phyloP scores from a whole-genome alignment of 2,797 vertebrate genomes.

The Nasua narica region DNA sequence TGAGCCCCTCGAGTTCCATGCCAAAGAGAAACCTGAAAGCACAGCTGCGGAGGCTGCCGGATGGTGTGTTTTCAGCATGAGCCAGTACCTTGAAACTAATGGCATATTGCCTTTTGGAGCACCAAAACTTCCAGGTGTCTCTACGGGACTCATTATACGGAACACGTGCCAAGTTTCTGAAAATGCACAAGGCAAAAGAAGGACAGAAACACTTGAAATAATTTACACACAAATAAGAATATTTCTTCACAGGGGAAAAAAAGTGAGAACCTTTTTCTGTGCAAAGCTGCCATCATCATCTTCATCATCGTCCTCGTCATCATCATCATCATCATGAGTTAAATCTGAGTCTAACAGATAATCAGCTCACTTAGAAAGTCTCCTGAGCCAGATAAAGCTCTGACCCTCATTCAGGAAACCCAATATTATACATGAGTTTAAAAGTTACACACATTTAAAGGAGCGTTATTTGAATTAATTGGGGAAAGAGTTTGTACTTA shows the following conservation, averaged over 20 bases:
- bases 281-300: no score
- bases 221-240: not conserved
- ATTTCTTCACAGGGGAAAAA: not conserved
- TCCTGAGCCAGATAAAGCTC: not conserved
- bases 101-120: not conserved
- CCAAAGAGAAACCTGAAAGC: not conserved
- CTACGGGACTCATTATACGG: not conserved
- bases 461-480: not conserved
- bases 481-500: not conserved
- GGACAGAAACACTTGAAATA: not conserved
- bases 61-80: not conserved
- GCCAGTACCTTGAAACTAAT: not conserved
- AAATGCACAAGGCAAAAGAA: not conserved
- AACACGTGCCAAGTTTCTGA: not conserved
- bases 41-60: not conserved
- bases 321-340: not conserved
- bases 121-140: constrained; percentile 32
- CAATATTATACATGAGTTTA: not conserved
- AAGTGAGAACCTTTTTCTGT: not conserved
- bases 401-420: not conserved
- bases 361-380: not conserved
- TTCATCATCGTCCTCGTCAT: fast-evolving
- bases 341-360: not conserved
- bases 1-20: not conserved
- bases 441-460: not conserved